phyloP scores from a whole-genome alignment of 2,888 invertebrate genomes.

The Drosophila testacea region DNA sequence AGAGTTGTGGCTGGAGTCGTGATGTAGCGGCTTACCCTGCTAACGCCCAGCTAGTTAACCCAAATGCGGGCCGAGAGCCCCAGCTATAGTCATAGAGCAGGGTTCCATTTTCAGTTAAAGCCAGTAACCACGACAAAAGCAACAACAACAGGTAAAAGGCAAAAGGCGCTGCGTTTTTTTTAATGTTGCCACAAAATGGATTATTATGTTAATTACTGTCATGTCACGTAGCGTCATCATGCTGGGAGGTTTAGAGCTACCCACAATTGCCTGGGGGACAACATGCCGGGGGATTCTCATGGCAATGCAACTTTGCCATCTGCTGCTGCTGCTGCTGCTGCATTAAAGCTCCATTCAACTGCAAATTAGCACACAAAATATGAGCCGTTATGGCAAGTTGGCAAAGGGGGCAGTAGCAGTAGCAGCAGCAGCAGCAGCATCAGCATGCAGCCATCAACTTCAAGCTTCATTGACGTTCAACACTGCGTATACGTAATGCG shows the following conservation, averaged over 20 bases:
- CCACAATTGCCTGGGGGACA: background rate
- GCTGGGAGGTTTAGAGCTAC: constrained; percentile 7
- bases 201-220: constrained; percentile 77
- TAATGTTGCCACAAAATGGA: constrained; percentile 64
- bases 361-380: constrained; percentile 68
- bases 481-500: constrained; percentile 56
- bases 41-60: constrained; percentile 75
- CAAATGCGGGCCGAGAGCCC: constrained; percentile 44
- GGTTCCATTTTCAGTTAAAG: constrained; percentile 18
- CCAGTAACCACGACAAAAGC: constrained; percentile 7
- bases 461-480: constrained; percentile 5
- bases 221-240: constrained; percentile 63
- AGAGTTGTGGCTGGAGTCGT: constrained; percentile 51
- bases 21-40: constrained; percentile 62
- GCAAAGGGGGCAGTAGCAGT: background rate
- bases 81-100: constrained; percentile 13
- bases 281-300: constrained; percentile 3
- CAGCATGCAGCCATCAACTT: constrained; percentile 8
- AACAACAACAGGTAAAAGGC: constrained; percentile 1
- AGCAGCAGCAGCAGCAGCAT: background rate
- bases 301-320: constrained; percentile 36
- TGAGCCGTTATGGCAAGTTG: constrained; percentile 22
- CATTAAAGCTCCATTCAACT: constrained; percentile 66
- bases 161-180: constrained; percentile 48
- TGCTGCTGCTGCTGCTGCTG: constrained; percentile 20